A percentile compares a stretch with the other conserved stretches of the same genome.
These are phyloP conservation scores for Xiphias gladius DNA, from an alignment of 2,113 vertebrate genomes.

Conservation along the genomic window DNA sequence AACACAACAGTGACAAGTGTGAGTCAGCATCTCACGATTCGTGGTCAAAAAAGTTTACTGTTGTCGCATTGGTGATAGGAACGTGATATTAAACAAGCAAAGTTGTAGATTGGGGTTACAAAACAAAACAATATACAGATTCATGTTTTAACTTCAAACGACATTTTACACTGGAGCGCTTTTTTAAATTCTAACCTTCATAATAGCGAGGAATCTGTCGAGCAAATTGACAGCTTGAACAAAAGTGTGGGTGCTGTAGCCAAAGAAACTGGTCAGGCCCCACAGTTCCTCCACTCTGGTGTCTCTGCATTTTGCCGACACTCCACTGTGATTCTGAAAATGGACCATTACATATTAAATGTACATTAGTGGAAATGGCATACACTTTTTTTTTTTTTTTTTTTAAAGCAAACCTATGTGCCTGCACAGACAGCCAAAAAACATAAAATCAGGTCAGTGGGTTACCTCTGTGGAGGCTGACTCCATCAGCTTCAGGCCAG, in stretches of 20 bases:
- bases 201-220: conserved; percentile 94
- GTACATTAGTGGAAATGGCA: background rate
- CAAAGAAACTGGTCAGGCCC: conserved; percentile 95
- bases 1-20: conserved; percentile 11
- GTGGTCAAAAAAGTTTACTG: background rate
- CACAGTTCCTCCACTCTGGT: conserved; percentile 94
- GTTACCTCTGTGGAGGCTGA: conserved; percentile 86
- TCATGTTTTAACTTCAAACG: background rate
- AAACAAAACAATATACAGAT: background rate
- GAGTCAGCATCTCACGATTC: conserved; percentile 14
- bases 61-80: background rate
- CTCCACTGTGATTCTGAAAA: conserved; percentile 86
- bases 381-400: background rate
- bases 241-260: conserved; percentile 95
- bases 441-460: conserved; percentile 41
- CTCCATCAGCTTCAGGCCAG: conserved; percentile 93
- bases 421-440: background rate
- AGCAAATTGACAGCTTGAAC: conserved; percentile 95
- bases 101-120: too few species aligned
- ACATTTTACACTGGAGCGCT: background rate
- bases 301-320: conserved; percentile 93
- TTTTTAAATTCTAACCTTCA: conserved; percentile 89
- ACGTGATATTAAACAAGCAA: background rate
- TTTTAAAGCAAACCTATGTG: background rate
- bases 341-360: conserved; percentile 1